phyloP scores from a whole-genome alignment of 2,113 vertebrate species.

The Halichoerus grypus region DNA sequence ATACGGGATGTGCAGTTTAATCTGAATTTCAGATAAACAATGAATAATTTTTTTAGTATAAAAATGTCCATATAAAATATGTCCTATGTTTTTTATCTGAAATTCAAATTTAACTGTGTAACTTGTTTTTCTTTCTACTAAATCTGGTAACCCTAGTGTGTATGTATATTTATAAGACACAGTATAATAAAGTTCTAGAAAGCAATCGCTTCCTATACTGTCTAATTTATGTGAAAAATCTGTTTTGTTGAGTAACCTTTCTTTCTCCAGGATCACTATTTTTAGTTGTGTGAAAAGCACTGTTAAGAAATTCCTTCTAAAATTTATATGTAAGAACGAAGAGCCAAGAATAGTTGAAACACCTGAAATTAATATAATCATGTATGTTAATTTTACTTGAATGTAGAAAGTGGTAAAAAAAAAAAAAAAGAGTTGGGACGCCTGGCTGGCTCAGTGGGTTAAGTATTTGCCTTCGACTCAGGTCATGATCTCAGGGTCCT shows the following conservation, averaged over 20 bases:
- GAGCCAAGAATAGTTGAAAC: not conserved
- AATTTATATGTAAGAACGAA: not conserved
- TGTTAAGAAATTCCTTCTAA: not conserved
- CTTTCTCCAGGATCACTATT: not conserved
- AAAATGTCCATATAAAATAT: not conserved
- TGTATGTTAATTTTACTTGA: not conserved
- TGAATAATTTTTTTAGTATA: not conserved
- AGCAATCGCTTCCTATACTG: not conserved
- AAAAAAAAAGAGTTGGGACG: not conserved
- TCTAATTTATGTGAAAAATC: not conserved
- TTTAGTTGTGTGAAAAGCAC: slow-evolving; percentile 15
- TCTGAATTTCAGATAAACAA: not conserved
- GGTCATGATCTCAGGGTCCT: too few relatives aligned
- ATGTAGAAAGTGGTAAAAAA: not conserved
- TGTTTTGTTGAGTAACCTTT: slow-evolving; percentile 19
- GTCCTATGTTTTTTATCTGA: not conserved
- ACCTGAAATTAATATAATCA: not conserved
- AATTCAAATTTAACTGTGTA: slow-evolving; percentile 34
- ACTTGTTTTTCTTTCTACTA: not conserved
- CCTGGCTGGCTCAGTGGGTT: not conserved
- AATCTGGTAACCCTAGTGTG: not conserved
- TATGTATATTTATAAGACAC: slow-evolving; percentile 1
- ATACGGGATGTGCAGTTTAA: not conserved
- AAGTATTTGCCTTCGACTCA: not conserved
- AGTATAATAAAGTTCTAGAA: not conserved